A percentile compares a stretch with the other conserved stretches of the same genome.
These are phyloP conservation scores for Eristalis arbustorum DNA, from an alignment of 2,888 invertebrate species.

Conservation along the genomic window DNA sequence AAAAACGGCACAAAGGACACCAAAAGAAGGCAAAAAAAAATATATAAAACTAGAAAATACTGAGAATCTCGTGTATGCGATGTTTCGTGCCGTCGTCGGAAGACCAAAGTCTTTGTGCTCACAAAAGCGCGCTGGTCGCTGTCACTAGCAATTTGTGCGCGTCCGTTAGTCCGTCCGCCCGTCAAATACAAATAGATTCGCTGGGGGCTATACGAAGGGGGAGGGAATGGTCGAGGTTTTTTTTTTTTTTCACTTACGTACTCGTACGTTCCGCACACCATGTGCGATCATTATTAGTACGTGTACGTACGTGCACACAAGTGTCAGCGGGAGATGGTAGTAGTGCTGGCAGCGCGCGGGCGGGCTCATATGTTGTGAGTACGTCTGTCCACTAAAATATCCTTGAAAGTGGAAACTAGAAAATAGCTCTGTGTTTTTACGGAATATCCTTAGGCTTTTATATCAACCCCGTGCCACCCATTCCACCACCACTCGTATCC, in stretches of 20 bases:
- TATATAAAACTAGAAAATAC: slow-evolving; percentile 7
- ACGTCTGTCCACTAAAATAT: slow-evolving; percentile 66
- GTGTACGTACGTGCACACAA: slow-evolving; percentile 53
- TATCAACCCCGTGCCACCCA: slow-evolving; percentile 1
- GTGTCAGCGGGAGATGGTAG: slow-evolving; percentile 11
- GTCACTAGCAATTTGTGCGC: slow-evolving; percentile 67
- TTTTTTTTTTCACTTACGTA: slow-evolving; percentile 51
- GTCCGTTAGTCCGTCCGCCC: slow-evolving; percentile 55
- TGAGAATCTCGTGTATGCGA: slow-evolving; percentile 29
- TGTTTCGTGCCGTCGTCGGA: slow-evolving; percentile 47
- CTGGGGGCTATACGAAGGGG: slow-evolving; percentile 16
- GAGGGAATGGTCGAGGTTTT: not conserved
- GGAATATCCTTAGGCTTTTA: slow-evolving; percentile 65
- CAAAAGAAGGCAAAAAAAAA: slow-evolving; percentile 1
- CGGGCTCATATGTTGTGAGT: slow-evolving; percentile 14
- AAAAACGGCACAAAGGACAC: slow-evolving; percentile 27
- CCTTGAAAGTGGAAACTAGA: slow-evolving; percentile 66
- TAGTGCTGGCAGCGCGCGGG: not conserved
- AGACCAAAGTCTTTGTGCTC: slow-evolving; percentile 59
- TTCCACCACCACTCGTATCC: not conserved
- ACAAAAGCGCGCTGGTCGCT: slow-evolving; percentile 64
- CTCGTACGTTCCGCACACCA: slow-evolving; percentile 34
- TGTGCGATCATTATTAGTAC: slow-evolving; percentile 66
- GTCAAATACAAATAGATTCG: slow-evolving; percentile 64
- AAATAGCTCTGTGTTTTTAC: slow-evolving; percentile 52